Conservation (phyloP, 2,113 vertebrate genomes). For the Pituophis catenifer region DNA sequence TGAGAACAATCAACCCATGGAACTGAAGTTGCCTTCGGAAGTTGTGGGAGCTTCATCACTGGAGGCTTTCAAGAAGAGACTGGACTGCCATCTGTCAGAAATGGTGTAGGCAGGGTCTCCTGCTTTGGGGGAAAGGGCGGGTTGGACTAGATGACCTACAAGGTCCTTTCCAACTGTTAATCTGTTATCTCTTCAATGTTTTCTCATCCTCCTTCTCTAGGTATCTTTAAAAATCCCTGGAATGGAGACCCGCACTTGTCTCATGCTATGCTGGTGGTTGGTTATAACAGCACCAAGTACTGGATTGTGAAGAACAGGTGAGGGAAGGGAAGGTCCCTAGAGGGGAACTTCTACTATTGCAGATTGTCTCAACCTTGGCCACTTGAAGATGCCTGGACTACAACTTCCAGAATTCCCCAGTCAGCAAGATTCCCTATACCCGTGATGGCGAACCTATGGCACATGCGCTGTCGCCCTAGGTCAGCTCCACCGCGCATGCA, state of each 20-base stretch:
- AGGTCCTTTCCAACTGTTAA: no score
- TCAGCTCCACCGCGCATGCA: no score
- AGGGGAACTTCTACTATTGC: background rate
- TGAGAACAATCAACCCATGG: no score
- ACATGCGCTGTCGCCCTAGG: no score
- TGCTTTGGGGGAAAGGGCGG: no score
- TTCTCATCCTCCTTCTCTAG: background rate
- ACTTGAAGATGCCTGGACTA: background rate
- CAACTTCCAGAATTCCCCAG: background rate
- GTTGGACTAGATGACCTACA: no score
- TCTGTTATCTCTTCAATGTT: background rate
- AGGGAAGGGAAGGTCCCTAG: background rate
- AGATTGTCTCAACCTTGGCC: background rate
- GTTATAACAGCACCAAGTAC: background rate
- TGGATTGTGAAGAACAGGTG: background rate
- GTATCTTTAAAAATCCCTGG: background rate
- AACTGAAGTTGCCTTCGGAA: no score
- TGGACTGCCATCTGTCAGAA: no score
- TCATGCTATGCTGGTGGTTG: background rate
- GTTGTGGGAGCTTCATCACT: no score
- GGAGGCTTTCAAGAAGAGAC: no score
- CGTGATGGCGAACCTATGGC: no score
- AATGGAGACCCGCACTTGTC: accelerated
- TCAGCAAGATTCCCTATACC: background rate
- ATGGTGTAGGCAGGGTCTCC: no score